A percentile compares a stretch with the other conserved stretches of the same genome.
phyloP scores from a whole-genome alignment of 2,888 invertebrate genomes.

The Epirrhoe tristata region DNA sequence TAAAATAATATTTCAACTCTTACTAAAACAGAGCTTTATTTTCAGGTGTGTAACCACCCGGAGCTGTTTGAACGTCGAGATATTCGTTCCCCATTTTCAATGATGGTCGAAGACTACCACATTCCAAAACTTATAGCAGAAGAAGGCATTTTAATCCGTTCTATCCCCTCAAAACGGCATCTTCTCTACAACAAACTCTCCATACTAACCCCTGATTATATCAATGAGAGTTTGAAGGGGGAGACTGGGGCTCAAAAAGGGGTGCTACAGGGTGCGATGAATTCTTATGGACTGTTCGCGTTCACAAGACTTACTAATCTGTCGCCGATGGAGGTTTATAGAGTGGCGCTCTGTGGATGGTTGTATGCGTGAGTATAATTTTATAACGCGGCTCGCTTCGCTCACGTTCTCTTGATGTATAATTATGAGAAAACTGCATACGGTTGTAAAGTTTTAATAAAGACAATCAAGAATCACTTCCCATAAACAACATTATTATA shows the following conservation, averaged over 20 bases:
- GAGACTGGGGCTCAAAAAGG: neutral
- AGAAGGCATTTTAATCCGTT: conserved; percentile 84
- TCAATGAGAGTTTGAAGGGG: conserved; percentile 76
- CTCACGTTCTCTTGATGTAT: too few relatives aligned
- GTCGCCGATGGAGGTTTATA: conserved; percentile 90
- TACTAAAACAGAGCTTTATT: too few relatives aligned
- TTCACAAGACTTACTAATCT: conserved; percentile 90
- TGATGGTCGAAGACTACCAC: conserved; percentile 89
- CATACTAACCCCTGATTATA: conserved; percentile 88
- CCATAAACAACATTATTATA: too few relatives aligned
- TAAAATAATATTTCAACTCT: too few relatives aligned
- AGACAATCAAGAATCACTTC: too few relatives aligned
- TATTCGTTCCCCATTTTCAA: conserved; percentile 92
- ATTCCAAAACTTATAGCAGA: conserved; percentile 93
- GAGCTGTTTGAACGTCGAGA: conserved; percentile 97
- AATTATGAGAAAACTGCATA: neutral
- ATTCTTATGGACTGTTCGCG: conserved; percentile 83
- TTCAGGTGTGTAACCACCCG: conserved; percentile 97
- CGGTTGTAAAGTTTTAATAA: too few relatives aligned
- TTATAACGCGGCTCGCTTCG: neutral
- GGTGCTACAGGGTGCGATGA: neutral
- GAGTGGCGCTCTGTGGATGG: conserved; percentile 89
- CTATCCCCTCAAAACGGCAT: conserved; percentile 88
- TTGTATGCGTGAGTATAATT: conserved; percentile 87
- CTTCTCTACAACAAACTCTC: conserved; percentile 89